A percentile compares a stretch with the other conserved stretches of the same genome.
These are phyloP conservation scores for Phyllotreta striolata DNA, from an alignment of 2,888 invertebrate genomes.

Conservation along the genomic window DNA sequence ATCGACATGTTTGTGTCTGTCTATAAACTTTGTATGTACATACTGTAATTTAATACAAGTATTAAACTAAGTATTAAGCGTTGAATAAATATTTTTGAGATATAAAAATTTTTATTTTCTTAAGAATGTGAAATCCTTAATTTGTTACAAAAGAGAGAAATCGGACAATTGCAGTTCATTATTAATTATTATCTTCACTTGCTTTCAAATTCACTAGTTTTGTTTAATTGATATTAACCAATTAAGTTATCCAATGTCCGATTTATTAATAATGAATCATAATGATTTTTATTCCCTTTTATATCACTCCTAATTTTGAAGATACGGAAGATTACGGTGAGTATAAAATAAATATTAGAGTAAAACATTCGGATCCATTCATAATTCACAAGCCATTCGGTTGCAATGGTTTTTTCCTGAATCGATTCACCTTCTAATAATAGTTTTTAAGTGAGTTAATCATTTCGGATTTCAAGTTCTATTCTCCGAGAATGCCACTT, in stretches of 20 bases:
- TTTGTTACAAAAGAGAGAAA: too few relatives aligned
- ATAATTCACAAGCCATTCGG: too few relatives aligned
- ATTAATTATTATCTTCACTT: too few relatives aligned
- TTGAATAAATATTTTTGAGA: conserved; percentile 44
- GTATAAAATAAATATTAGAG: too few relatives aligned
- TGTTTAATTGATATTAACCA: too few relatives aligned
- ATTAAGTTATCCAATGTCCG: not conserved
- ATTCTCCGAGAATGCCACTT: conserved; percentile 39
- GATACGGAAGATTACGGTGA: not conserved
- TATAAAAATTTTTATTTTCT: conserved; percentile 17
- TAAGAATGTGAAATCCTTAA: too few relatives aligned
- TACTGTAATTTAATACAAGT: conserved; percentile 34
- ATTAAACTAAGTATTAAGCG: conserved; percentile 28
- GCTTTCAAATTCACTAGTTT: too few relatives aligned
- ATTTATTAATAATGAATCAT: not conserved
- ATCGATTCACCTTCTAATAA: too few relatives aligned
- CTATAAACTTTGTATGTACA: conserved; percentile 22
- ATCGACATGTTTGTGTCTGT: conserved; percentile 20
- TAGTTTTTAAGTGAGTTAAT: conserved; percentile 21
- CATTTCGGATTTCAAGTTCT: conserved; percentile 31
- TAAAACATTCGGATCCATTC: not conserved
- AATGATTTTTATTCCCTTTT: too few relatives aligned
- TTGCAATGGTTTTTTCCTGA: too few relatives aligned
- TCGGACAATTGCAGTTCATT: too few relatives aligned
- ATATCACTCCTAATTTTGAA: too few relatives aligned